Percentiles rank a stretch among this genome's conserved stretches.
phyloP scores from a whole-genome alignment of 2,113 vertebrate genomes.

The Pedetes capensis region DNA sequence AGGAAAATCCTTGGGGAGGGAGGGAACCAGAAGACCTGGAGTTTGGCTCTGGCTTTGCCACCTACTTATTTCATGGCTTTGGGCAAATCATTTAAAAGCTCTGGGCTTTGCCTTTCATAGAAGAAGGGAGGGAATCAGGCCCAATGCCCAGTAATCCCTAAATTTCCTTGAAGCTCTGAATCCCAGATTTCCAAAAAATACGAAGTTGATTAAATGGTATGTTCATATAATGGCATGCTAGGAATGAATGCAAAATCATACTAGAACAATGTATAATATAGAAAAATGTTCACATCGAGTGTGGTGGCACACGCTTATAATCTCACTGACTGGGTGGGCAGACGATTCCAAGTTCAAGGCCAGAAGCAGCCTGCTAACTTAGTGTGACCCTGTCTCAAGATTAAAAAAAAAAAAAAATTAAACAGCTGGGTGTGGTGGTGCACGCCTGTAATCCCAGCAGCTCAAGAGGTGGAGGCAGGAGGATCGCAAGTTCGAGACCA shows the following conservation, averaged over 20 bases:
- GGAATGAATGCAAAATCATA: neutral
- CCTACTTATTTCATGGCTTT: neutral
- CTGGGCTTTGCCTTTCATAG: neutral
- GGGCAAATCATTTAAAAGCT: neutral
- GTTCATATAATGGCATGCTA: neutral
- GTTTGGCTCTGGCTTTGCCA: conserved; percentile 24
- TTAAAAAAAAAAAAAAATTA: no score
- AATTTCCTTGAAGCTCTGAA: conserved; percentile 3
- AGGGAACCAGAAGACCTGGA: neutral
- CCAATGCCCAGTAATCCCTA: neutral
- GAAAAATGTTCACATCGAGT: conserved; percentile 22
- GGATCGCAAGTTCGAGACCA: no score
- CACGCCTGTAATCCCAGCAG: no score
- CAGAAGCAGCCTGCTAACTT: no score
- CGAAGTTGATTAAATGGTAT: neutral
- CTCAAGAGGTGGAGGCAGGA: no score
- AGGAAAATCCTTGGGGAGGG: neutral
- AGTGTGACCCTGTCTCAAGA: no score
- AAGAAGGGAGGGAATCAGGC: neutral
- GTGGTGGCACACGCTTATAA: no score
- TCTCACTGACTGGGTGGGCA: no score
- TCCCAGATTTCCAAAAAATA: conserved; percentile 24
- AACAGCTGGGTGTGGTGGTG: no score
- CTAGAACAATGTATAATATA: neutral
- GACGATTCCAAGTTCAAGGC: no score